These are phyloP conservation scores for Drosophila testacea DNA, from an alignment of 2,888 invertebrate species.

Conservation along the genomic window DNA sequence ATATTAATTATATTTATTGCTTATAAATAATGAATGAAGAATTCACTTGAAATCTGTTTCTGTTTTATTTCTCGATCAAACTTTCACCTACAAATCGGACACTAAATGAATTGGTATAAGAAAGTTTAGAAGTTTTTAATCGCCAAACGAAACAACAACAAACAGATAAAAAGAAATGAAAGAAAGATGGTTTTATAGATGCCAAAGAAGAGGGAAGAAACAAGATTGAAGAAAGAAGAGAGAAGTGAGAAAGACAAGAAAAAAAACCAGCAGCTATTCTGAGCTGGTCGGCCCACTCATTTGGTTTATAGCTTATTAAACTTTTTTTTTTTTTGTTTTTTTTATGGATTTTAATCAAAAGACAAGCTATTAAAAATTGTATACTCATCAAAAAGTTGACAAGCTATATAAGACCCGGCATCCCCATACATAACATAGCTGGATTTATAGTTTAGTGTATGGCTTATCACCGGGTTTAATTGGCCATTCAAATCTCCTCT, in stretches of 20 bases:
- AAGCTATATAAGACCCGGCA: constrained; percentile 17
- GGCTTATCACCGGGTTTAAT: constrained; percentile 47
- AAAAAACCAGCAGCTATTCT: constrained; percentile 32
- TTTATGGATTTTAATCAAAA: constrained; percentile 59
- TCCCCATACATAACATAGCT: constrained; percentile 1
- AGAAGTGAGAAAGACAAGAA: not conserved
- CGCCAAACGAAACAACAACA: constrained; percentile 9
- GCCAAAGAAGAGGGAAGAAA: not conserved
- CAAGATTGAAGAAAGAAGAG: not conserved
- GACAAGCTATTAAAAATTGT: constrained; percentile 57
- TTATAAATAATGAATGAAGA: constrained; percentile 54
- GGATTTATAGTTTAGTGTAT: constrained; percentile 42
- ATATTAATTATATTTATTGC: constrained; percentile 13
- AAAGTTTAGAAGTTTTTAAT: constrained; percentile 61
- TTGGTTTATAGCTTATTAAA: constrained; percentile 64
- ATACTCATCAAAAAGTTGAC: constrained; percentile 43
- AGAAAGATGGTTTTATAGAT: constrained; percentile 7
- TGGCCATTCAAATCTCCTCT: constrained; percentile 24
- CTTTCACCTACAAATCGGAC: constrained; percentile 66
- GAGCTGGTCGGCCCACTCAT: constrained; percentile 41
- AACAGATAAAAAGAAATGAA: not conserved
- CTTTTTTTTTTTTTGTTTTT: constrained; percentile 34
- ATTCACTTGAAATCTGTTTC: constrained; percentile 31
- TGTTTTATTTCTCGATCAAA: constrained; percentile 43
- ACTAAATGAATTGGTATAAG: constrained; percentile 52